Conservation (phyloP, 2,113 vertebrate genomes). For the Nycticebus coucang region DNA sequence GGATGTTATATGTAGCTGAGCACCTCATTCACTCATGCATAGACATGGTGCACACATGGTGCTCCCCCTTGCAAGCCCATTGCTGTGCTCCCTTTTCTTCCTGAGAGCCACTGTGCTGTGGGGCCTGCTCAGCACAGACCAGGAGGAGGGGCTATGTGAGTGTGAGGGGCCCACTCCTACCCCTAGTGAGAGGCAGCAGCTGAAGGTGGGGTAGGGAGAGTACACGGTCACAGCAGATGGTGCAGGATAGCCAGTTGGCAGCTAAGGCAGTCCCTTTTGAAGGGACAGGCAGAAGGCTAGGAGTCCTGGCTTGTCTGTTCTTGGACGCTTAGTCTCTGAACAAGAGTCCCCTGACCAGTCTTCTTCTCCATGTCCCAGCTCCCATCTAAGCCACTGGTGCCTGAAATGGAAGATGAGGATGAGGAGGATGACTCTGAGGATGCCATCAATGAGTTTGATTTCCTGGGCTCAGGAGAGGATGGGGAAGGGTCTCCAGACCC, state of each 20-base stretch:
- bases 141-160: not conserved
- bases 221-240: not conserved
- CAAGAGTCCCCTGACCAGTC: not conserved
- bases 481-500: slow-evolving; percentile 90
- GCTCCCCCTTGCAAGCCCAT: not conserved
- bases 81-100: not conserved
- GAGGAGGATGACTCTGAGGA: slow-evolving; percentile 95
- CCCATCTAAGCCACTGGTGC: slow-evolving; percentile 88
- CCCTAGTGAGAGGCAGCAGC: not conserved
- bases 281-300: not conserved
- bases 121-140: not conserved
- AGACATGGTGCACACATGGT: no score
- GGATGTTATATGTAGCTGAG: no score
- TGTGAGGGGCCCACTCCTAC: rapidly evolving
- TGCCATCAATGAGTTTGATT: slow-evolving; percentile 93
- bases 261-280: rapidly evolving
- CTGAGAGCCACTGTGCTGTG: not conserved
- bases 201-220: not conserved
- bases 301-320: no score
- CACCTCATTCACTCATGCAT: rapidly evolving
- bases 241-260: not conserved
- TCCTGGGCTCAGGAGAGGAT: slow-evolving; percentile 93
- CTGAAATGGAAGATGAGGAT: slow-evolving; percentile 92
- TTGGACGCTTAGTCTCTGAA: not conserved
- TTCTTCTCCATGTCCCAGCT: slow-evolving; percentile 78